Evolutionary conservation across 1,140 invertebrate species (phyloP).

Genomic region (Pseudoatta argentina): DNA sequence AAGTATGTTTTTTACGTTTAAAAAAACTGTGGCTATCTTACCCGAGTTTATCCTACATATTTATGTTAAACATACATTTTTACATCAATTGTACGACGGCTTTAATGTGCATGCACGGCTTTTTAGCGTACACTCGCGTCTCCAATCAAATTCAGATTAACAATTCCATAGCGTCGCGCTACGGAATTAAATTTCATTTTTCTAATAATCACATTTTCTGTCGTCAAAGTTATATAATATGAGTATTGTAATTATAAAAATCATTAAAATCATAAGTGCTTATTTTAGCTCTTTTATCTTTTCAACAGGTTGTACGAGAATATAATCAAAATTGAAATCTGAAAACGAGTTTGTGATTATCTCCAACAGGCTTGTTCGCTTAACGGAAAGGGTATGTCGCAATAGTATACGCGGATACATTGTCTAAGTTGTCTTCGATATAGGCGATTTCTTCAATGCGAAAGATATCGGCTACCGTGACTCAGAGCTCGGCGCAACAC

Average conservation of each 20-base stretch:
- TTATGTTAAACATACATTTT: too few relatives aligned
- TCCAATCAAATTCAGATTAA: too few relatives aligned
- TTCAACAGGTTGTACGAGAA: not conserved
- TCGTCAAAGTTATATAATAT: not conserved
- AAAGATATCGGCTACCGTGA: conserved; percentile 17
- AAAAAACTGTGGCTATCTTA: too few relatives aligned
- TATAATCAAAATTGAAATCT: conserved; percentile 25
- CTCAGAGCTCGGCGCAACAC: not conserved
- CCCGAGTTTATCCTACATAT: too few relatives aligned
- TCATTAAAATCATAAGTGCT: not conserved
- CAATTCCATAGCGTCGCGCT: not conserved
- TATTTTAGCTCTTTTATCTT: not conserved
- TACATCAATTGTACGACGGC: too few relatives aligned
- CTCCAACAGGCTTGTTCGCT: not conserved
- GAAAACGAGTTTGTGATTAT: not conserved
- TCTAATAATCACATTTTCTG: not conserved
- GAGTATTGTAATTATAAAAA: not conserved
- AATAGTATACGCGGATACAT: not conserved
- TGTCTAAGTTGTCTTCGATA: not conserved
- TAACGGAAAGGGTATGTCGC: not conserved
- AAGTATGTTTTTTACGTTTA: too few relatives aligned
- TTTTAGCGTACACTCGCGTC: too few relatives aligned
- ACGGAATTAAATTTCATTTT: not conserved
- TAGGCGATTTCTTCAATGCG: not conserved
- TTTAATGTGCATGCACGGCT: too few relatives aligned